A percentile compares a stretch with the other conserved stretches of the same genome.
These are phyloP conservation scores for Eupelmus urozonus DNA, from an alignment of 2,888 invertebrate genomes.

Conservation along the genomic window DNA sequence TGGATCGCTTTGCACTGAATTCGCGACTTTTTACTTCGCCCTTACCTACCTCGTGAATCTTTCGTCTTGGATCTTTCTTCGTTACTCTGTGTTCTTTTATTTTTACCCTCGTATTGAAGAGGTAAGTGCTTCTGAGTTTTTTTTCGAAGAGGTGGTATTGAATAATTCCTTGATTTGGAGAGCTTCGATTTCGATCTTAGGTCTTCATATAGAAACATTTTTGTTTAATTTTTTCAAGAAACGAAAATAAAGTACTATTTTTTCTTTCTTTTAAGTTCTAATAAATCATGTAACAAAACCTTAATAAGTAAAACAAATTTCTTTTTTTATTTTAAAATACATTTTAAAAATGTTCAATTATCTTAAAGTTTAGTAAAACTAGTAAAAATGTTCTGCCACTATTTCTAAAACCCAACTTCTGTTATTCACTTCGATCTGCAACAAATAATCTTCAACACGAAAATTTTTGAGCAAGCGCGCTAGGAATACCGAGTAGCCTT, in stretches of 20 bases:
- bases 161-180: slow-evolving; percentile 52
- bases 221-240: too few relatives aligned
- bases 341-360: too few relatives aligned
- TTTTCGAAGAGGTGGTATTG: neutral
- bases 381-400: too few relatives aligned
- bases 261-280: too few relatives aligned
- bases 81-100: slow-evolving; percentile 7
- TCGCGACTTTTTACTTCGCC: slow-evolving; percentile 63
- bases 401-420: too few relatives aligned
- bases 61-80: neutral
- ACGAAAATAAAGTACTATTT: too few relatives aligned
- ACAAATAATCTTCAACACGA: neutral
- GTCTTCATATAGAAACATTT: too few relatives aligned
- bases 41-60: neutral
- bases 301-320: too few relatives aligned
- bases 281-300: too few relatives aligned
- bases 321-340: too few relatives aligned
- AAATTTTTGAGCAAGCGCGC: neutral
- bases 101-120: slow-evolving; percentile 42
- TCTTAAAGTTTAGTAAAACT: too few relatives aligned
- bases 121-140: slow-evolving; percentile 12
- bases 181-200: neutral
- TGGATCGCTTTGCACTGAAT: slow-evolving; percentile 74
- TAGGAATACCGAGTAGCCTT: slow-evolving; percentile 3
- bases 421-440: neutral